phyloP scores from a whole-genome alignment of 2,888 invertebrate genomes.

The Chrysomela aeneicollis region DNA sequence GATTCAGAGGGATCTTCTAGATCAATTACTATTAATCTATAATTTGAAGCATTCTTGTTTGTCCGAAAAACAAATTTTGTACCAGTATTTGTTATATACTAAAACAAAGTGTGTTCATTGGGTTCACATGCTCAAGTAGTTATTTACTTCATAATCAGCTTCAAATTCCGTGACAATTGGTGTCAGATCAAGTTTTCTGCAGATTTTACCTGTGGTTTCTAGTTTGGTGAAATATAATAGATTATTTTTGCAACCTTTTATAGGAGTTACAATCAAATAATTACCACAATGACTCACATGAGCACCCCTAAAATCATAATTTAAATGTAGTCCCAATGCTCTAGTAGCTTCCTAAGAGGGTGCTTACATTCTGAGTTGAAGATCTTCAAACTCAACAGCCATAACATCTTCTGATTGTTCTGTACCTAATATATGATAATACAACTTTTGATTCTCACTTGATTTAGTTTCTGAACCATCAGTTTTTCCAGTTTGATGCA shows the following conservation, averaged over 20 bases:
- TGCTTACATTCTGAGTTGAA: conserved; percentile 86
- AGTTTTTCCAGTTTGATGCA: conserved; percentile 77
- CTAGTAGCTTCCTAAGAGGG: not conserved
- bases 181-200: conserved; percentile 72
- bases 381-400: conserved; percentile 90
- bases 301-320: conserved; percentile 69
- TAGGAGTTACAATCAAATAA: conserved; percentile 84
- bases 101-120: conserved; percentile 49
- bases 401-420: conserved; percentile 86
- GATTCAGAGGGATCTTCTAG: conserved; percentile 74
- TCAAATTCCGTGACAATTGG: conserved; percentile 89
- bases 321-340: conserved; percentile 5
- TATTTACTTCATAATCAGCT: conserved; percentile 88
- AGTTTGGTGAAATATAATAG: conserved; percentile 86
- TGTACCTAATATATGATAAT: conserved; percentile 89
- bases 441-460: conserved; percentile 91
- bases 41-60: conserved; percentile 93
- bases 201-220: conserved; percentile 69
- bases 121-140: not conserved
- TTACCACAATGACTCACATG: conserved; percentile 91
- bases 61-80: conserved; percentile 86
- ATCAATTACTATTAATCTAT: conserved; percentile 85
- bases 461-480: conserved; percentile 92
- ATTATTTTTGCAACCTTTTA: conserved; percentile 92
- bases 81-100: conserved; percentile 92